Percentiles rank a stretch among this genome's conserved stretches.
Evolutionary conservation across 1,140 invertebrate species (phyloP).

Genomic region (Pseudomyrmex concolor): DNA sequence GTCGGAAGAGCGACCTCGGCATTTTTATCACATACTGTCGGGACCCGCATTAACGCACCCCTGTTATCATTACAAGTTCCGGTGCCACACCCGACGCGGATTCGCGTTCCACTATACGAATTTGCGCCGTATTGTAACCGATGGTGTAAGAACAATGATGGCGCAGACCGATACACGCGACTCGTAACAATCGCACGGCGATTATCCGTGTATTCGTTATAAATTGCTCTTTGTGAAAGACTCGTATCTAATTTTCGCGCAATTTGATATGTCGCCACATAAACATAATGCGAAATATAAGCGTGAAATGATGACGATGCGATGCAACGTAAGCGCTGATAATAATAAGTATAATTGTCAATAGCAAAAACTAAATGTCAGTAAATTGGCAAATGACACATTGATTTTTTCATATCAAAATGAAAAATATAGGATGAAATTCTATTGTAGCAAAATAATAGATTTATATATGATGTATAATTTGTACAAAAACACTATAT

Average conservation of each 20-base stretch:
- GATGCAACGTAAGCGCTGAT: not conserved
- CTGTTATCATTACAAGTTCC: slow-evolving; percentile 61
- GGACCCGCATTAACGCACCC: slow-evolving; percentile 69
- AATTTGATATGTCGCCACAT: slow-evolving; percentile 12
- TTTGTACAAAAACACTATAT: not conserved
- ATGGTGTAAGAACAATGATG: slow-evolving; percentile 48
- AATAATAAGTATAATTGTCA: slow-evolving; percentile 23
- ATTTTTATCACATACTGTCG: slow-evolving; percentile 64
- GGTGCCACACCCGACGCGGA: slow-evolving; percentile 3
- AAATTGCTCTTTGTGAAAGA: not conserved
- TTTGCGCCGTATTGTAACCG: slow-evolving; percentile 46
- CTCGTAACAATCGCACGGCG: not conserved
- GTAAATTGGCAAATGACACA: slow-evolving; percentile 1
- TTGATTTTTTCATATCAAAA: not conserved
- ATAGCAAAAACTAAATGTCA: not conserved
- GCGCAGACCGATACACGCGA: not conserved
- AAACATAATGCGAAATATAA: not conserved
- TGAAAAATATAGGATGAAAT: not conserved
- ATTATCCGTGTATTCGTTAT: not conserved
- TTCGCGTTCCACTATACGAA: slow-evolving; percentile 11
- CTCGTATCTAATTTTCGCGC: slow-evolving; percentile 5
- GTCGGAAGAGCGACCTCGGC: slow-evolving; percentile 8
- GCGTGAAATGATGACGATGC: not conserved
- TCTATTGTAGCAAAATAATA: too few species aligned
- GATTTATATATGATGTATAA: not conserved